These are phyloP conservation scores for Neoaliturus tenellus DNA, from an alignment of 2,888 invertebrate genomes.

Conservation along the genomic window DNA sequence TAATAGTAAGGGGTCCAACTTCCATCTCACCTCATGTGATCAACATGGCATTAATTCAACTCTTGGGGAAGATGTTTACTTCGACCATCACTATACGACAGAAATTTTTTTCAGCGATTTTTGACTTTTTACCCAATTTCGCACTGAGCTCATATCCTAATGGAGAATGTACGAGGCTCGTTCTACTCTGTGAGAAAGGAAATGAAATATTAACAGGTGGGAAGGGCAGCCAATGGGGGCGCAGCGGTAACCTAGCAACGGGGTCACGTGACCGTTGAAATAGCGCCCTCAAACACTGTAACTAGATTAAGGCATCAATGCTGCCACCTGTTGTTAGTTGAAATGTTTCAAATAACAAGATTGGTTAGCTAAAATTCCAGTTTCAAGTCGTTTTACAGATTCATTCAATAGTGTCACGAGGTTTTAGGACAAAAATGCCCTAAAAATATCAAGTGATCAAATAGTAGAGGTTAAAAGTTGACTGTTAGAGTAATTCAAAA, in stretches of 20 bases:
- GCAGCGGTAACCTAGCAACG: constrained; percentile 20
- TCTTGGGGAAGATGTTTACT: too few species aligned
- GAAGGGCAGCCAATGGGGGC: constrained; percentile 4
- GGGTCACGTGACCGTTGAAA: constrained; percentile 4
- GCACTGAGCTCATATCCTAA: neutral
- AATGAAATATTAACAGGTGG: constrained; percentile 23
- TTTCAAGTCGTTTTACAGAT: too few species aligned
- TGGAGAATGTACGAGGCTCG: neutral
- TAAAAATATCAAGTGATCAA: too few species aligned
- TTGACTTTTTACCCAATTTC: neutral
- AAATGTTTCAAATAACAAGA: constrained; percentile 10
- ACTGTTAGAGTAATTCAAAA: too few species aligned
- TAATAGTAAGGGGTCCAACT: too few species aligned
- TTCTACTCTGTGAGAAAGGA: neutral
- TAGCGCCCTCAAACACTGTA: constrained; percentile 16
- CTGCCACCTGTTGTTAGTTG: constrained; percentile 28
- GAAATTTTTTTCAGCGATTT: too few species aligned
- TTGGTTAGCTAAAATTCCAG: neutral
- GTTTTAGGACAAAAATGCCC: too few species aligned
- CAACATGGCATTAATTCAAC: too few species aligned
- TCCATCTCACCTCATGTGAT: too few species aligned
- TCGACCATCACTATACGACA: too few species aligned
- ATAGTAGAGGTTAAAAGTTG: too few species aligned
- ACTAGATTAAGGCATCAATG: constrained; percentile 17
- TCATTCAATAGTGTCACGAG: too few species aligned